Evolutionary conservation across 2,113 vertebrate species (phyloP).

Genomic region (Opisthocomus hoazin): DNA sequence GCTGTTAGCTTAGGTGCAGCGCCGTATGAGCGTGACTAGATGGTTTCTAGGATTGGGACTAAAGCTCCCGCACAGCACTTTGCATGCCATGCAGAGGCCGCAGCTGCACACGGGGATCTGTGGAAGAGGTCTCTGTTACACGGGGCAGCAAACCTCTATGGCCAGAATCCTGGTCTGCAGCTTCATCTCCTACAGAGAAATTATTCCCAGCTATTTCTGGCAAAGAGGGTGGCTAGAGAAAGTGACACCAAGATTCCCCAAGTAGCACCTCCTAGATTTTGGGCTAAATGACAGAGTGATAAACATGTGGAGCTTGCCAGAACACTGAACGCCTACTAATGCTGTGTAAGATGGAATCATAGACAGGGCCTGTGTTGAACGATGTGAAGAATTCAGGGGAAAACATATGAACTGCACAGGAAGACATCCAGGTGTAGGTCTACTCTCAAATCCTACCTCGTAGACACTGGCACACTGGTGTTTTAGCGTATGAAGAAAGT

Average conservation of each 20-base stretch:
- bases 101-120: no score
- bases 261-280: background rate
- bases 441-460: background rate
- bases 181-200: background rate
- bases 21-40: background rate
- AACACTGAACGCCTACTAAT: background rate
- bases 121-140: background rate
- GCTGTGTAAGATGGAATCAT: background rate
- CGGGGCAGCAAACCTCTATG: background rate
- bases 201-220: background rate
- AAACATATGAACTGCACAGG: background rate
- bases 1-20: background rate
- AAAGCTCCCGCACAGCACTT: rapidly evolving
- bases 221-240: background rate
- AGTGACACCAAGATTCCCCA: background rate
- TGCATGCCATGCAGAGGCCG: rapidly evolving
- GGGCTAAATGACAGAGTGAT: background rate
- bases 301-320: background rate
- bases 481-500: background rate
- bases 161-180: background rate
- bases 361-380: background rate
- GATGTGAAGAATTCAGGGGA: background rate
- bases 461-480: background rate
- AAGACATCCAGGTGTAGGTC: background rate
- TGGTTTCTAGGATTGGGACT: background rate